A percentile compares a stretch with the other conserved stretches of the same genome.
phyloP scores from a whole-genome alignment of 2,113 vertebrate genomes.

The Coptodon bakossiorum region DNA sequence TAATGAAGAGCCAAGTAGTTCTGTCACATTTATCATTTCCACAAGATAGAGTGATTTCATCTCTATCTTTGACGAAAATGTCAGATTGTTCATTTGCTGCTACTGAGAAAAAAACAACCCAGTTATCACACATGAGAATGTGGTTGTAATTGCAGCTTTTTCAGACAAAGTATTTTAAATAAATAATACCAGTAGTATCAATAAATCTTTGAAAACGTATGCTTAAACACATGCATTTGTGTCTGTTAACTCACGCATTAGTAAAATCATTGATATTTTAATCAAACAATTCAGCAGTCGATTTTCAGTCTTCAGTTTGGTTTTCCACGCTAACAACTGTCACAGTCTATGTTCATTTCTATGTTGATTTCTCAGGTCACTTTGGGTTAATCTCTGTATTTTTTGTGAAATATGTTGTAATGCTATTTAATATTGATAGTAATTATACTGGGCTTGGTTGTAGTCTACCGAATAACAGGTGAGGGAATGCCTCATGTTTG shows the following conservation, averaged over 20 bases:
- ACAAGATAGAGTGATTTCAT: background rate
- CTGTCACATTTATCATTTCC: background rate
- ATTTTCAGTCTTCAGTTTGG: background rate
- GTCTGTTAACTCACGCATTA: too few species aligned
- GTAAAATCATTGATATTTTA: background rate
- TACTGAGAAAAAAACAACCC: background rate
- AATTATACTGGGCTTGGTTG: too few species aligned
- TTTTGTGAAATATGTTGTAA: background rate
- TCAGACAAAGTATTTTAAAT: background rate
- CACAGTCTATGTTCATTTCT: background rate
- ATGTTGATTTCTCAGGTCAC: background rate
- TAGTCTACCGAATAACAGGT: background rate
- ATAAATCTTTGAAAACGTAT: background rate
- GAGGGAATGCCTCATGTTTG: background rate
- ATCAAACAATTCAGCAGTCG: background rate
- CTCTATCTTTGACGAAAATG: background rate
- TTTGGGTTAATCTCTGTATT: background rate
- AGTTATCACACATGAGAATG: background rate
- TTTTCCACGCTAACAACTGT: background rate
- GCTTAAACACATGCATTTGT: background rate
- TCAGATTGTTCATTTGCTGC: background rate
- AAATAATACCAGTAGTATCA: background rate
- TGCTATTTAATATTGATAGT: background rate
- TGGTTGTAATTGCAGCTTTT: background rate
- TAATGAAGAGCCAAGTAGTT: background rate